Conservation (phyloP, 2,888 invertebrate genomes). For the Monopis laevigella region DNA sequence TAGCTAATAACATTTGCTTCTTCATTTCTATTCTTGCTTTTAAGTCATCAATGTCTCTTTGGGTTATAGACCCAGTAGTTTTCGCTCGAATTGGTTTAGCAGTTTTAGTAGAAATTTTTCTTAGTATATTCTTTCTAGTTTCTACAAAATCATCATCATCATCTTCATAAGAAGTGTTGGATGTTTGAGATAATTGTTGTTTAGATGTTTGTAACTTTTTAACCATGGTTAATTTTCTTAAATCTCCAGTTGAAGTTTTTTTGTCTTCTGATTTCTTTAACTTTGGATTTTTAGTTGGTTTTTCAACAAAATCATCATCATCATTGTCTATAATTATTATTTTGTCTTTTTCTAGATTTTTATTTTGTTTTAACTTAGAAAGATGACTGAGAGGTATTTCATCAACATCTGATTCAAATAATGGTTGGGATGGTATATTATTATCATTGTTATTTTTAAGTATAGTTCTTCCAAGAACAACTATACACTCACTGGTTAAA, state of each 20-base stretch:
- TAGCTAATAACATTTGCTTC: conserved; percentile 41
- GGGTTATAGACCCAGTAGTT: conserved; percentile 54
- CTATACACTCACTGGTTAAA: conserved; percentile 50
- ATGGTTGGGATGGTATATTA: neutral
- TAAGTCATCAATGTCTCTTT: conserved; percentile 48
- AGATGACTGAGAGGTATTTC: conserved; percentile 39
- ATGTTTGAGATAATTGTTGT: conserved; percentile 30
- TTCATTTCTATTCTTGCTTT: conserved; percentile 48
- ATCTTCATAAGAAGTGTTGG: conserved; percentile 22
- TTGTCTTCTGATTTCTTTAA: conserved; percentile 27
- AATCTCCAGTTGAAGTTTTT: conserved; percentile 24
- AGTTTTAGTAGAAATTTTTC: conserved; percentile 45
- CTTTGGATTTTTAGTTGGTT: conserved; percentile 12
- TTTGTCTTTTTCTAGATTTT: conserved; percentile 14
- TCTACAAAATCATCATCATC: conserved; percentile 47
- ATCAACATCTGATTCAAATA: conserved; percentile 47
- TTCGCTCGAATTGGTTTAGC: conserved; percentile 40
- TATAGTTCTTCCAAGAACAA: conserved; percentile 50
- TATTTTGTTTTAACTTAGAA: conserved; percentile 22
- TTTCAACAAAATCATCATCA: conserved; percentile 35
- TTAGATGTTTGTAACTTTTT: conserved; percentile 10
- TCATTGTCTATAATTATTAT: conserved; percentile 20
- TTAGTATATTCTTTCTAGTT: conserved; percentile 41
- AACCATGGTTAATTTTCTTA: conserved; percentile 19
- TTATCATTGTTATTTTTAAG: conserved; percentile 28